Conservation (phyloP, 2,797 vertebrate species). For the Sylvia borin region DNA sequence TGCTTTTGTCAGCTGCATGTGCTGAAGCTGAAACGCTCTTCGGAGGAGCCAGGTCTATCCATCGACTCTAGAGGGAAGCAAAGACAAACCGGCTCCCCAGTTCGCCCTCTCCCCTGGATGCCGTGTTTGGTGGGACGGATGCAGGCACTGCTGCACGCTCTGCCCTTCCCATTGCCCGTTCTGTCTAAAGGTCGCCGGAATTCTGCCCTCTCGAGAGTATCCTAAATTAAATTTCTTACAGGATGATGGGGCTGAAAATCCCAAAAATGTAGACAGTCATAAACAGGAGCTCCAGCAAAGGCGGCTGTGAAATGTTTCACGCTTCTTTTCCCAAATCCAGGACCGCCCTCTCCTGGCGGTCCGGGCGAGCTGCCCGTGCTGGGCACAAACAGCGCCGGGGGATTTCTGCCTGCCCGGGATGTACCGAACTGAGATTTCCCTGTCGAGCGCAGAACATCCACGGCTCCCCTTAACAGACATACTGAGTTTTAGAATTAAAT, state of each 20-base stretch:
- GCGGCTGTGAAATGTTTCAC: background rate
- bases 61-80: constrained; percentile 42
- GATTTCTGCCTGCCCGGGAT: background rate
- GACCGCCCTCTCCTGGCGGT: background rate
- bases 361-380: background rate
- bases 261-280: background rate
- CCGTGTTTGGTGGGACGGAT: background rate
- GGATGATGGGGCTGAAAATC: background rate
- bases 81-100: background rate
- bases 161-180: background rate
- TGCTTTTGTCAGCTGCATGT: background rate
- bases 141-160: background rate
- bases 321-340: background rate
- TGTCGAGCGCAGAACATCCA: fast-evolving
- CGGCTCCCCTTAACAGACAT: background rate
- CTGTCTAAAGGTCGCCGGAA: background rate
- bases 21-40: background rate
- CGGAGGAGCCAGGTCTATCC: background rate
- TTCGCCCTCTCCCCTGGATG: background rate
- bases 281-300: background rate
- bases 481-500: background rate
- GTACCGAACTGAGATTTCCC: fast-evolving
- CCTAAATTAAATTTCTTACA: background rate
- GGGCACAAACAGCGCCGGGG: background rate
- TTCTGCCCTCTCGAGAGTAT: background rate